Conservation (phyloP, 2,797 vertebrate species). For the Girardinus metallicus region DNA sequence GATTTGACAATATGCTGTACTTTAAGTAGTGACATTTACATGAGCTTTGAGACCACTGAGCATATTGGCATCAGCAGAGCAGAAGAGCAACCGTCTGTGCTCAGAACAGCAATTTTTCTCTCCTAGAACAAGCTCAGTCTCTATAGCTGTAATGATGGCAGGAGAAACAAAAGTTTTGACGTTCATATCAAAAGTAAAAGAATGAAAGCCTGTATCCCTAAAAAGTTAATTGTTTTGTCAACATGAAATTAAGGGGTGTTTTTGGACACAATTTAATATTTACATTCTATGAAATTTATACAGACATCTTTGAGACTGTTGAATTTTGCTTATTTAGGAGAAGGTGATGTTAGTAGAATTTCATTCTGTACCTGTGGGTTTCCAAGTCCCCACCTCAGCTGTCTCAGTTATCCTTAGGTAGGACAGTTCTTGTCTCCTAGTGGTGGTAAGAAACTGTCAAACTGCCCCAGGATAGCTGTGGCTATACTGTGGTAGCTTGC, state of each 20-base stretch:
- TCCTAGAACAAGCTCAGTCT: not conserved
- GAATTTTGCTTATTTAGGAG: not conserved
- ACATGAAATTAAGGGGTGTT: not conserved
- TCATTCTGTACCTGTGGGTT: no score
- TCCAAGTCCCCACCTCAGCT: no score
- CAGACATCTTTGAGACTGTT: not conserved
- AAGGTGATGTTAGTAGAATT: no score
- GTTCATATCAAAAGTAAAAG: not conserved
- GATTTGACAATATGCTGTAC: constrained; percentile 58
- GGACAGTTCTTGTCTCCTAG: no score
- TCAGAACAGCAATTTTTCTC: not conserved
- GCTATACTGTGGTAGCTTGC: no score
- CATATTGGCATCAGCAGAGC: constrained; percentile 6
- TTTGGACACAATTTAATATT: not conserved
- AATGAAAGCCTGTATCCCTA: not conserved
- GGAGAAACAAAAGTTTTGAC: not conserved
- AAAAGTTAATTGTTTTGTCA: not conserved
- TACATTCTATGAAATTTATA: not conserved
- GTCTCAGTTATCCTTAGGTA: no score
- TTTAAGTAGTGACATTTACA: constrained; percentile 63
- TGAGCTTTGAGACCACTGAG: constrained; percentile 29
- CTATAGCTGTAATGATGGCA: not conserved
- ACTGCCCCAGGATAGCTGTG: no score
- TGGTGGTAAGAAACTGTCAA: no score
- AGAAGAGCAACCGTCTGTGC: not conserved